Evolutionary conservation across 2,113 vertebrate species (phyloP).

Genomic region (Cryptotis parvus): DNA sequence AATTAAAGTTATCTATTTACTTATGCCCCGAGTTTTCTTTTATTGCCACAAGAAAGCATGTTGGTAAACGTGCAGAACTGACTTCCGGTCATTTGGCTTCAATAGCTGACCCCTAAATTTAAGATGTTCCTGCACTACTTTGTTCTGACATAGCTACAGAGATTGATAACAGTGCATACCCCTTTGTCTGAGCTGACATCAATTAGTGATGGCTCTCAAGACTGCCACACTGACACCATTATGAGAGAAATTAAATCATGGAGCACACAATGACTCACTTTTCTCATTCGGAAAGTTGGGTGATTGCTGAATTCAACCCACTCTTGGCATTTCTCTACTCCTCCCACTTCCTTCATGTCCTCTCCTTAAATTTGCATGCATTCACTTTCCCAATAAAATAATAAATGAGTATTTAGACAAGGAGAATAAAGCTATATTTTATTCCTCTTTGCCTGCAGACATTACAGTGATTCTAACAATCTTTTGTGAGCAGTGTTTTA

Average conservation of each 20-base stretch:
- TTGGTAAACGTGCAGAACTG: neutral
- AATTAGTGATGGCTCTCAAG: constrained; percentile 1
- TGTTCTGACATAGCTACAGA: neutral
- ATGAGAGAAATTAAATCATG: constrained; percentile 3
- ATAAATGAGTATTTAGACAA: constrained; percentile 29
- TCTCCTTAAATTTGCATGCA: constrained; percentile 20
- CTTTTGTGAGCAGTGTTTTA: constrained; percentile 32
- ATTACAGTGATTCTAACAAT: constrained; percentile 9
- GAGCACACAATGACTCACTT: constrained; percentile 18
- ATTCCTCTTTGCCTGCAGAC: constrained; percentile 19
- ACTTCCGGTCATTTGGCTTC: neutral
- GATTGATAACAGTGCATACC: neutral
- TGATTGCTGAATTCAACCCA: constrained; percentile 54
- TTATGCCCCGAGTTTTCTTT: neutral
- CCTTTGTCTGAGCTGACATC: neutral
- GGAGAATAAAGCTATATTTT: constrained; percentile 20
- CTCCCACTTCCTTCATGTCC: constrained; percentile 58
- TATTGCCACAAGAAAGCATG: neutral
- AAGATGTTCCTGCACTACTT: neutral
- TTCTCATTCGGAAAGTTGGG: constrained; percentile 44
- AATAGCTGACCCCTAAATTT: constrained; percentile 6
- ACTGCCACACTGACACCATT: constrained; percentile 37
- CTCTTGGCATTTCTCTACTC: constrained; percentile 52
- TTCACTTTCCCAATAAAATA: constrained; percentile 27
- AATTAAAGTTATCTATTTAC: neutral